phyloP scores from a whole-genome alignment of 2,888 invertebrate species.

The Cosmopolites sordidus region DNA sequence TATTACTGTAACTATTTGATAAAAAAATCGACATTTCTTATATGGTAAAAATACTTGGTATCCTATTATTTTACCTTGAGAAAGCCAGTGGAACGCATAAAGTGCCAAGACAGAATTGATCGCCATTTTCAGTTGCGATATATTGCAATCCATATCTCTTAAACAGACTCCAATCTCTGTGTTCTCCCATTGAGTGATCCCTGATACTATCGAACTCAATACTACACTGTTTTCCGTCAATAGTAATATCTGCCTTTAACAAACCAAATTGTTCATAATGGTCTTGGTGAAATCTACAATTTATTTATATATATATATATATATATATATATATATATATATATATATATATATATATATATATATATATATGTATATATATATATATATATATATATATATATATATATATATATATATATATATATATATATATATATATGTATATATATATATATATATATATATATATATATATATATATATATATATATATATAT shows the following conservation, averaged over 20 bases:
- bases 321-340: too few species aligned
- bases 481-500: too few species aligned
- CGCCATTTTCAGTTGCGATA: slow-evolving; percentile 64
- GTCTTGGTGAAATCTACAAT: slow-evolving; percentile 68
- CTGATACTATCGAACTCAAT: slow-evolving; percentile 60
- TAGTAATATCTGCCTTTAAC: slow-evolving; percentile 53
- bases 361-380: background rate
- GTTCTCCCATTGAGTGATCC: slow-evolving; percentile 64
- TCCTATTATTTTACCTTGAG: slow-evolving; percentile 54
- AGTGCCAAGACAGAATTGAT: slow-evolving; percentile 57
- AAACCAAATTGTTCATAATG: slow-evolving; percentile 74
- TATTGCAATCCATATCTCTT: slow-evolving; percentile 69
- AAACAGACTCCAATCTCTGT: slow-evolving; percentile 62
- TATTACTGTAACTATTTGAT: background rate
- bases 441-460: too few species aligned
- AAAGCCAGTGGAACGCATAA: slow-evolving; percentile 61
- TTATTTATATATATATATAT: too few species aligned
- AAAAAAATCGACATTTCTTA: slow-evolving; percentile 1
- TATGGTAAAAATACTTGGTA: too few species aligned
- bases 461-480: too few species aligned
- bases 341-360: too few species aligned
- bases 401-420: too few species aligned
- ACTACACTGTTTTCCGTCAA: slow-evolving; percentile 52
- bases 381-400: too few species aligned
- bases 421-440: too few species aligned